phyloP scores from a whole-genome alignment of 2,797 vertebrate species.

The Eulemur mongoz region DNA sequence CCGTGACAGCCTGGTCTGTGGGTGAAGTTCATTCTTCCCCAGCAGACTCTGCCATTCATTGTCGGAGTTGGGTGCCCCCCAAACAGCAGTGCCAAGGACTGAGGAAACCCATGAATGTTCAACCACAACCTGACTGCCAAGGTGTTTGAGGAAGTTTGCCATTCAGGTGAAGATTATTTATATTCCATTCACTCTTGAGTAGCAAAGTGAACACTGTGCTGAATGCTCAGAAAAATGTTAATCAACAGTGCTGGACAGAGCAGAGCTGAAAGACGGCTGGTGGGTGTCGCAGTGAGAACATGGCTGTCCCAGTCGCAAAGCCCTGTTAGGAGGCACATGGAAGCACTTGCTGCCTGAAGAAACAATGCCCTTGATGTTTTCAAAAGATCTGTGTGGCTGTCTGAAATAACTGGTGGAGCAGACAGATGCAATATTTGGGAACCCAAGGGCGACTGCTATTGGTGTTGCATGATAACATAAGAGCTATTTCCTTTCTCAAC shows the following conservation, averaged over 20 bases:
- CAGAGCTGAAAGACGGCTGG: conserved; percentile 78
- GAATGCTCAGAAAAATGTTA: conserved; percentile 82
- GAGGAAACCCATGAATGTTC: conserved; percentile 79
- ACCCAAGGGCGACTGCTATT: neutral
- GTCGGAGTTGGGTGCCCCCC: neutral
- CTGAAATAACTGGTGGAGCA: neutral
- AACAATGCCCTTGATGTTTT: conserved; percentile 35
- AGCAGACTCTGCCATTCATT: neutral
- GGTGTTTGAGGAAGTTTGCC: conserved; percentile 80
- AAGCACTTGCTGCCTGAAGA: conserved; percentile 62
- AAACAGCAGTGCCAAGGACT: neutral
- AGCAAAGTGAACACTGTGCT: conserved; percentile 84
- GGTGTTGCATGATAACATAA: neutral
- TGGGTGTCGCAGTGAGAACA: conserved; percentile 57
- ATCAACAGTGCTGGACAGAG: conserved; percentile 83
- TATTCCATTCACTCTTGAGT: conserved; percentile 83
- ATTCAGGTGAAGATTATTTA: conserved; percentile 81
- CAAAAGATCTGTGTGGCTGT: conserved; percentile 50
- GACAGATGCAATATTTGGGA: conserved; percentile 34
- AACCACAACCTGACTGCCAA: conserved; percentile 85
- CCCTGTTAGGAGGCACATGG: conserved; percentile 56
- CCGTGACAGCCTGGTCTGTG: conserved; percentile 72
- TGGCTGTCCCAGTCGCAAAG: conserved; percentile 79
- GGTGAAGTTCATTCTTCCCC: conserved; percentile 69
- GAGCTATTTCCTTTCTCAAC: neutral